These are phyloP conservation scores for Aporrectodea caliginosa DNA, from an alignment of 1,140 invertebrate species.

Conservation along the genomic window DNA sequence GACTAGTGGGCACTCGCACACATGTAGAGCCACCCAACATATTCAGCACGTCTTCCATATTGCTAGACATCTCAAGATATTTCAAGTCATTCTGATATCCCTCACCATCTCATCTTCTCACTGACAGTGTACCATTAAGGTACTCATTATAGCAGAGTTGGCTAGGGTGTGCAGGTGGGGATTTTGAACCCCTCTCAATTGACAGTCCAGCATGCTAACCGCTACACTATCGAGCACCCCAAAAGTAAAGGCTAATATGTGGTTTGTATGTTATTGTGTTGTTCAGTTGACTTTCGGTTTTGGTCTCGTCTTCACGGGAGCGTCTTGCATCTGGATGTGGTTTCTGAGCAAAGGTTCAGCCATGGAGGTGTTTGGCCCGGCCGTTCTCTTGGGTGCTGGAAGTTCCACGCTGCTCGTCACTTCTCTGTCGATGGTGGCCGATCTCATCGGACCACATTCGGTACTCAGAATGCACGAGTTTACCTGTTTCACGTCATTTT, in stretches of 20 bases:
- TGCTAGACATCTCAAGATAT: not conserved
- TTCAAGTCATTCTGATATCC: not conserved
- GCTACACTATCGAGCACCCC: too few relatives aligned
- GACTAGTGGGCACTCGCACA: too few relatives aligned
- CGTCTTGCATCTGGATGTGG: slow-evolving; percentile 67
- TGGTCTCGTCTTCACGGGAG: slow-evolving; percentile 64
- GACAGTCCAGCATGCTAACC: too few relatives aligned
- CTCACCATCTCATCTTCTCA: not conserved
- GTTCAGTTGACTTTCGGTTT: slow-evolving; percentile 65
- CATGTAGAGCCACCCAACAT: too few relatives aligned
- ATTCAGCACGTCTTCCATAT: not conserved
- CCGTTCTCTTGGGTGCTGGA: slow-evolving; percentile 69
- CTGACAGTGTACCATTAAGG: too few relatives aligned
- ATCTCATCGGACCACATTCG: slow-evolving; percentile 80
- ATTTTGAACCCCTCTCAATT: not conserved
- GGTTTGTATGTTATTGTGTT: slow-evolving; percentile 28
- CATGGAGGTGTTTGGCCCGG: slow-evolving; percentile 41
- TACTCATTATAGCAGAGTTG: not conserved
- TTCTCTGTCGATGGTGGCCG: slow-evolving; percentile 80
- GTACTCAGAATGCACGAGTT: too few relatives aligned
- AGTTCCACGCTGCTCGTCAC: slow-evolving; percentile 83
- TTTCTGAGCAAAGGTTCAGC: slow-evolving; percentile 38
- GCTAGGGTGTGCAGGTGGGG: not conserved
- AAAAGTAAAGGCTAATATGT: not conserved
- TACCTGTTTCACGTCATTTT: too few relatives aligned